Base-by-base conservation (phyloP, 1,140 invertebrate species). In the Achroia grisella region DNA sequence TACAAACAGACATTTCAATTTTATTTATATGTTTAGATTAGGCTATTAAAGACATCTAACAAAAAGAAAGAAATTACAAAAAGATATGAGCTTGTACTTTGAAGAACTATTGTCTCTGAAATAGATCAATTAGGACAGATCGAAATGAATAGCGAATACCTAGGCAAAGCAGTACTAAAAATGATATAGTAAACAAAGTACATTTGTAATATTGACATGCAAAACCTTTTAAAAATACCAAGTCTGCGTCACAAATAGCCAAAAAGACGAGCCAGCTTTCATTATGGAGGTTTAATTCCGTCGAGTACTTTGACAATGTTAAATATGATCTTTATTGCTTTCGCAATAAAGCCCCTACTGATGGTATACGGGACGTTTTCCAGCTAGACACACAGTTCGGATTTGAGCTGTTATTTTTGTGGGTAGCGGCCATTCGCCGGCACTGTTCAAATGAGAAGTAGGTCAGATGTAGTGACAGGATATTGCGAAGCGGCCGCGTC, bases 401-500 rank as follows among this genome's bases (percentile, higher is more conserved):
- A 28, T 40, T 29, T 28, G 39, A 28, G 39, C 28, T 29, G 11
- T 29, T n/a, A 4, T 28, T 10, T 27, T 40, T 12, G 39, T 40
- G 4, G 23, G 28, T 32, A 12, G 29, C 29, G 28, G 41, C 11
- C 41, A 51, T 48, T 11, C 44, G 40, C 44, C 14, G 41, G 32
- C 44, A 29, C 34, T 34, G 44, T 30, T 14, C 28, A 8, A 6
- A 33, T 35, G 29, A 9, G 10, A 47, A 48, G 47, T 45, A 52
- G 48, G 49, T 35, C 44, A 44, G 48, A 31, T 42, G 42, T 13
- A 43, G 52, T 54, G 62, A 65, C 78, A 80, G 78, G 78, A 82
- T 80, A 82, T 82, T 82, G 72, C 74, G 56, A 69, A 75, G 64
- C 71, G 70, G 44, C 74, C 60, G 54, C 56, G 78, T 74, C 78